A percentile compares a stretch with the other conserved stretches of the same genome.
Evolutionary conservation across 2,888 invertebrate genomes (phyloP).

Genomic region (Sminthurinus aureus): DNA sequence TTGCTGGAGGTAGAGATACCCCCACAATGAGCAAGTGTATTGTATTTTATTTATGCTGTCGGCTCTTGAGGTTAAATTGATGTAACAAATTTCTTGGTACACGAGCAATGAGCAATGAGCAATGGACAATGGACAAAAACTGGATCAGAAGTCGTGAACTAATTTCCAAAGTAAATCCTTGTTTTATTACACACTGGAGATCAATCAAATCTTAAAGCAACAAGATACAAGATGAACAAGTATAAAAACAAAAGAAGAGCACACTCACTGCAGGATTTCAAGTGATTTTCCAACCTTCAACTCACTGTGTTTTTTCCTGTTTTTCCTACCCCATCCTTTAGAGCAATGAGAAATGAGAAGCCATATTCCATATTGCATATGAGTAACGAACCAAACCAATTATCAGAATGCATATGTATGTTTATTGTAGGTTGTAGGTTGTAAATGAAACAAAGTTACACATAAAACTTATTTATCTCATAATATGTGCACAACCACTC

Average conservation of each 20-base stretch:
- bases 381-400: no score
- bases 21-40: background rate
- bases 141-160: slow-evolving; percentile 31
- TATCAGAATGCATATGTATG: no score
- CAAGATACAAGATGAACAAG: no score
- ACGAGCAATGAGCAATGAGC: no score
- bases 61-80: slow-evolving; percentile 22
- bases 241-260: background rate
- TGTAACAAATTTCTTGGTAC: slow-evolving; percentile 18
- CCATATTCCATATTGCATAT: no score
- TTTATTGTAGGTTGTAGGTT: no score
- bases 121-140: background rate
- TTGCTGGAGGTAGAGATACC: no score
- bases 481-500: no score
- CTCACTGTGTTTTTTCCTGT: background rate
- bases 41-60: background rate
- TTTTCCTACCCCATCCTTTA: background rate
- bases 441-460: no score
- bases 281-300: background rate
- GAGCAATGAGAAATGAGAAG: background rate
- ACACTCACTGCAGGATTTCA: slow-evolving; percentile 19
- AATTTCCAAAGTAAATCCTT: slow-evolving; percentile 28
- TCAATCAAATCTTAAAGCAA: slow-evolving; percentile 7
- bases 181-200: background rate
- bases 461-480: no score